Evolutionary conservation across 2,888 invertebrate genomes (phyloP).

Genomic region (Arrhopalites spinosus): DNA sequence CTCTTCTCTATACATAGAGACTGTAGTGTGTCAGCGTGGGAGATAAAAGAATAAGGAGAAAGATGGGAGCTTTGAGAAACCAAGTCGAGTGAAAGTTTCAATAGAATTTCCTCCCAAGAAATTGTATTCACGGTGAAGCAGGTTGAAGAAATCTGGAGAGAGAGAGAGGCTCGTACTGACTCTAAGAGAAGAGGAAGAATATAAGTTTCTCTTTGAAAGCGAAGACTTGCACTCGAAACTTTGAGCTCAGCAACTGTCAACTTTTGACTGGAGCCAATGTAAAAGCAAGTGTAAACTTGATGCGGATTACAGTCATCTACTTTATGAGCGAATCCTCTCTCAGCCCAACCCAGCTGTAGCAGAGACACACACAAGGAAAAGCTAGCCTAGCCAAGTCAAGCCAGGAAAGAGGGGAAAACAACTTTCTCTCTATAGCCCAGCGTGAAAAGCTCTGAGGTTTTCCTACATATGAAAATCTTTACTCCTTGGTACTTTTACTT

Average conservation of each 20-base stretch:
- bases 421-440: slow-evolving; percentile 1
- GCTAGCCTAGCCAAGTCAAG: background rate
- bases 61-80: background rate
- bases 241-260: slow-evolving; percentile 15
- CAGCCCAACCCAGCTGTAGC: background rate
- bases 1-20: background rate
- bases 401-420: slow-evolving; percentile 6
- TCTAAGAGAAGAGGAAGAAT: background rate
- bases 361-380: too few relatives aligned
- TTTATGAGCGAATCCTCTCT: slow-evolving; percentile 9
- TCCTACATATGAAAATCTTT: too few relatives aligned
- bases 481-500: too few relatives aligned
- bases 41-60: background rate
- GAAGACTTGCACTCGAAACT: background rate
- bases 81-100: background rate
- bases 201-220: slow-evolving; percentile 2
- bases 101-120: slow-evolving; percentile 1
- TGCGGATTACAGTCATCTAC: slow-evolving; percentile 8
- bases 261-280: slow-evolving; percentile 13
- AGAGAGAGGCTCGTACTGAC: background rate
- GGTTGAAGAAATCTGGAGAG: background rate
- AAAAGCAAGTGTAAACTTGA: slow-evolving; percentile 12
- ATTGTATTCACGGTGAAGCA: background rate
- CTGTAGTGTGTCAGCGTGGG: background rate
- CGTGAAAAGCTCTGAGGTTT: too few relatives aligned